phyloP scores from a whole-genome alignment of 2,113 vertebrate species.

The Tachycineta bicolor region DNA sequence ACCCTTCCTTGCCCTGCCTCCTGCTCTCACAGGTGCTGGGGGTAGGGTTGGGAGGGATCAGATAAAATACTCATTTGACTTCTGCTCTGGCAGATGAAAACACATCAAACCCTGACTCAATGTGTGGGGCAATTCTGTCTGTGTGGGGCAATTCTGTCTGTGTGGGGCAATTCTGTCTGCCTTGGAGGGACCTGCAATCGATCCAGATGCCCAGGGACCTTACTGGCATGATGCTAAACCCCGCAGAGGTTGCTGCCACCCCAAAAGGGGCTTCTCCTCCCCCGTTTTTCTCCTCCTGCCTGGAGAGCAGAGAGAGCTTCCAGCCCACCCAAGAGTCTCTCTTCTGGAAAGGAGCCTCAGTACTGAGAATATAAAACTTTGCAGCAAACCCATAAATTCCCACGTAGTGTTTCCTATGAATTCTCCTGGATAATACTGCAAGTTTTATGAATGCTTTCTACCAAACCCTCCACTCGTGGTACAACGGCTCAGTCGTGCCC shows the following conservation, averaged over 20 bases:
- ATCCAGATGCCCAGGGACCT: neutral
- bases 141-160: too few species aligned
- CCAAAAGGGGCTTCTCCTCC: neutral
- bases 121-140: neutral
- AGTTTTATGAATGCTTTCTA: constrained; percentile 9
- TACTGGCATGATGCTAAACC: neutral
- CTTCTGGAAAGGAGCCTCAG: neutral
- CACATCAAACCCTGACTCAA: neutral
- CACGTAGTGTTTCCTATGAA: neutral
- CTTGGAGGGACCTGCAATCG: neutral
- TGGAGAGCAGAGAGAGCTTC: neutral
- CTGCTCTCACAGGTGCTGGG: neutral
- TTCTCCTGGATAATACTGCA: neutral
- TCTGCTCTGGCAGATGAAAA: neutral
- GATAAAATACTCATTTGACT: neutral
- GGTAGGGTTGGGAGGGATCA: neutral
- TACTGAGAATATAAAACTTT: neutral
- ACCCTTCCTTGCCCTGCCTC: neutral
- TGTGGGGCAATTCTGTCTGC: neutral
- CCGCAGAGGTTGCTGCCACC: neutral
- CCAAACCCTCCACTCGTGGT: neutral
- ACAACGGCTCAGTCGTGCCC: neutral
- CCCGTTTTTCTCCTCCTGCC: neutral
- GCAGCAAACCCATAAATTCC: neutral
- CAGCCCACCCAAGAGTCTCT: neutral